A percentile compares a stretch with the other conserved stretches of the same genome.
phyloP scores from a whole-genome alignment of 1,140 invertebrate species.

The Tyrophagus putrescentiae region DNA sequence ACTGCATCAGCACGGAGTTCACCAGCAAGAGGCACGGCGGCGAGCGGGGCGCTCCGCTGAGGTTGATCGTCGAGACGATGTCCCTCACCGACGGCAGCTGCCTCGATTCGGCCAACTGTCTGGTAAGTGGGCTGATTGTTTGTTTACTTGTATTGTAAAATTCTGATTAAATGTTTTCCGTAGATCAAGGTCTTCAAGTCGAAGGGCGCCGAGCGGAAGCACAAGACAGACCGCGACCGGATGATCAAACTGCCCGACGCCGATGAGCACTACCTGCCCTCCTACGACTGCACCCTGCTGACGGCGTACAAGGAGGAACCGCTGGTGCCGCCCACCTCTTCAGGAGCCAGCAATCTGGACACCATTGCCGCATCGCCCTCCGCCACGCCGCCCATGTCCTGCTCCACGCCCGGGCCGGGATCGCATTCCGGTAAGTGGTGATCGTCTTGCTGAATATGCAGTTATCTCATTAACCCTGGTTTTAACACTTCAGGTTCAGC shows the following conservation, averaged over 20 bases:
- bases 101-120: conserved; percentile 50
- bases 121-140: conserved; percentile 4
- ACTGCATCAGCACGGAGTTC: conserved; percentile 93
- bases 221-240: conserved; percentile 92
- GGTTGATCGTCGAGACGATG: conserved; percentile 59
- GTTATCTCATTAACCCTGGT: no score
- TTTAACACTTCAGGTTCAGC: no score
- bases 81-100: conserved; percentile 46
- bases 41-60: conserved; percentile 88
- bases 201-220: conserved; percentile 91
- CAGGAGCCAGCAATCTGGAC: not conserved
- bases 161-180: conserved; percentile 31
- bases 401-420: not conserved
- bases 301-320: conserved; percentile 37
- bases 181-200: conserved; percentile 47
- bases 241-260: conserved; percentile 60
- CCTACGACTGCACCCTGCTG: conserved; percentile 83
- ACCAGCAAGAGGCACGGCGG: conserved; percentile 93
- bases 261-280: conserved; percentile 73
- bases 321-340: not conserved
- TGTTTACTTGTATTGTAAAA: not conserved
- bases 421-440: not conserved
- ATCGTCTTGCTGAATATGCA: no score
- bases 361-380: not conserved
- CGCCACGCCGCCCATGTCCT: not conserved